A percentile compares a stretch with the other conserved stretches of the same genome.
These are phyloP conservation scores for Aphelocoma californica DNA, from an alignment of 2,797 vertebrate species.

Conservation along the genomic window DNA sequence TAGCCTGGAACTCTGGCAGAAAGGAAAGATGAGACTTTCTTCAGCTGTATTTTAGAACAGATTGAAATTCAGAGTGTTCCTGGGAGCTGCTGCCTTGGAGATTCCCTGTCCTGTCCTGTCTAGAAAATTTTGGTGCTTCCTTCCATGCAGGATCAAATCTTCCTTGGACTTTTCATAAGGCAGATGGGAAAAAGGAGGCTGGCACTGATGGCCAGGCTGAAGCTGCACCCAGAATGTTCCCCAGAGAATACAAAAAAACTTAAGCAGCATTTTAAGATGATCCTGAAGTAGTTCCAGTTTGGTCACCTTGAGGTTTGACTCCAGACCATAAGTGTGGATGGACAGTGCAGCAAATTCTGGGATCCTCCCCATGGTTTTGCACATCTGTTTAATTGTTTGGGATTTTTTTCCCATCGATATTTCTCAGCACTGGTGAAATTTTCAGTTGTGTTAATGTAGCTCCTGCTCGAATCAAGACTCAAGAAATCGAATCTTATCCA, in stretches of 20 bases:
- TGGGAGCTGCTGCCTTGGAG: background rate
- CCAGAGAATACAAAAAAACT: background rate
- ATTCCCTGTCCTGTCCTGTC: background rate
- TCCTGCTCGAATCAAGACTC: background rate
- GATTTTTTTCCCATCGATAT: fast-evolving
- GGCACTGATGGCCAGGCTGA: background rate
- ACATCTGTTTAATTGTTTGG: fast-evolving
- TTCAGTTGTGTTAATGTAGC: fast-evolving
- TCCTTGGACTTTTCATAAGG: background rate
- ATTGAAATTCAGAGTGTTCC: background rate
- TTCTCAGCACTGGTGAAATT: background rate
- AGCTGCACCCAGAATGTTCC: background rate
- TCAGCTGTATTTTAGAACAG: fast-evolving
- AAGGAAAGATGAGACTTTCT: background rate
- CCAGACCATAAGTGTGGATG: background rate
- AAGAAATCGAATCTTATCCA: fast-evolving
- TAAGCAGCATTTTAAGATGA: too few species aligned
- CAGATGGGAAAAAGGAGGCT: background rate
- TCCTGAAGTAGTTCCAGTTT: background rate
- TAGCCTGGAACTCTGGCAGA: background rate
- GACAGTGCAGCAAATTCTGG: background rate
- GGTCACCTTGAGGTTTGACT: background rate
- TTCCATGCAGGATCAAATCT: background rate
- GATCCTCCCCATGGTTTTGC: background rate
- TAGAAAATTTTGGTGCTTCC: background rate